Evolutionary conservation across 92 coral and sea anemone genomes (phyloP).

Genomic region (Plumapathes pennacea): DNA sequence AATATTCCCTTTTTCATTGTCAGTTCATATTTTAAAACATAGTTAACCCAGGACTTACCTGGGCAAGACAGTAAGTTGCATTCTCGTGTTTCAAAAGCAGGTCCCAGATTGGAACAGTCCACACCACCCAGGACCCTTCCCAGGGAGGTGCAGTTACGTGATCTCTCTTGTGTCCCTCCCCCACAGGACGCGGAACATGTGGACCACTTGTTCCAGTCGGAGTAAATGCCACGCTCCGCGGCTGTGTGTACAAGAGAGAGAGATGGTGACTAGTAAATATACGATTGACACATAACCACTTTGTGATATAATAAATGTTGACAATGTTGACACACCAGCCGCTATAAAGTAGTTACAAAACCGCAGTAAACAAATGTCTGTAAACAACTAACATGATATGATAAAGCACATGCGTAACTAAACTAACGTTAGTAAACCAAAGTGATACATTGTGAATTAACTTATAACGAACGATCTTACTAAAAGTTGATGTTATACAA

Average conservation of each 20-base stretch:
- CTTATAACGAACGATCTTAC: no score
- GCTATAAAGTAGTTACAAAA: neutral
- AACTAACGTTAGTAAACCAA: no score
- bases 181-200: conserved; percentile 87
- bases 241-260: conserved; percentile 13
- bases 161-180: conserved; percentile 93
- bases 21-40: no score
- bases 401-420: no score
- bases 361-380: no score
- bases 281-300: neutral
- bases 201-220: conserved; percentile 84
- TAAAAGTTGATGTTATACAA: no score
- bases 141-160: conserved; percentile 74
- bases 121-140: conserved; percentile 67
- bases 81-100: conserved; percentile 80
- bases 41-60: conserved; percentile 72
- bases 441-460: no score
- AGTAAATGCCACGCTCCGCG: conserved; percentile 70
- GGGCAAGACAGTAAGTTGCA: conserved; percentile 84
- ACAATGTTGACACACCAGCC: neutral
- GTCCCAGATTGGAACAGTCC: conserved; percentile 83
- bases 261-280: neutral
- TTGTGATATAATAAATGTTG: neutral
- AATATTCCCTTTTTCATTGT: no score
- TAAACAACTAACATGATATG: no score